Evolutionary conservation across 2,113 vertebrate species (phyloP).

Genomic region (Seriola dumerili): DNA sequence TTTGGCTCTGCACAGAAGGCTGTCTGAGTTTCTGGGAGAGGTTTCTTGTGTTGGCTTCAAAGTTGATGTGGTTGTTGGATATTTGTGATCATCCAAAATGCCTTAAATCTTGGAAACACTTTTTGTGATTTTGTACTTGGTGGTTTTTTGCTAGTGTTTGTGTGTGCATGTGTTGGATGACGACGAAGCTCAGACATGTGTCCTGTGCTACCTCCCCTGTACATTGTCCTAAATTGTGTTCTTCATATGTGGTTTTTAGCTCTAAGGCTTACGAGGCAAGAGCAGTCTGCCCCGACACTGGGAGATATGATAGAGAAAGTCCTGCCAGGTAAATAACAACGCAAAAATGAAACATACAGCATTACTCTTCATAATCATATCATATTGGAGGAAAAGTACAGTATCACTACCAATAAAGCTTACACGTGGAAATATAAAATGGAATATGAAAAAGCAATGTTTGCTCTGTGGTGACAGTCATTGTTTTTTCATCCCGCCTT

Average conservation of each 20-base stretch:
- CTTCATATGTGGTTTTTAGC: conserved; percentile 90
- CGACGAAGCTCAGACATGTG: conserved; percentile 58
- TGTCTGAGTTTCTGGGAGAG: conserved; percentile 50
- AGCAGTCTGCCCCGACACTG: conserved; percentile 97
- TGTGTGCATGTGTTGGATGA: conserved; percentile 21
- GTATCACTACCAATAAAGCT: not conserved
- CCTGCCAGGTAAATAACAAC: conserved; percentile 85
- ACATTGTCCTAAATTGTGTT: conserved; percentile 75
- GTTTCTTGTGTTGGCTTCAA: conserved; percentile 21
- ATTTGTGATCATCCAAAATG: conserved; percentile 12
- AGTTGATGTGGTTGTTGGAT: conserved; percentile 10
- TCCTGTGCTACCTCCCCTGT: conserved; percentile 56
- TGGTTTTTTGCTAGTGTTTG: conserved; percentile 6
- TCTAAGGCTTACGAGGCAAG: conserved; percentile 95
- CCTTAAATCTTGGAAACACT: not conserved
- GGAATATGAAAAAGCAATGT: conserved; percentile 38
- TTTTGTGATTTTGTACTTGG: not conserved
- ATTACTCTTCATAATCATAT: conserved; percentile 55
- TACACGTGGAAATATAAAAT: conserved; percentile 3
- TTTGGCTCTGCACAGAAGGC: conserved; percentile 32
- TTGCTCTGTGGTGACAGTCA: conserved; percentile 25
- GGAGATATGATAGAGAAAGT: conserved; percentile 88
- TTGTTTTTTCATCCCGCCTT: conserved; percentile 44
- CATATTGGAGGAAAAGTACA: conserved; percentile 28
- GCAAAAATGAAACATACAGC: conserved; percentile 52